Base-by-base conservation (phyloP, 2,888 invertebrate genomes). In the Rhingia campestris region DNA sequence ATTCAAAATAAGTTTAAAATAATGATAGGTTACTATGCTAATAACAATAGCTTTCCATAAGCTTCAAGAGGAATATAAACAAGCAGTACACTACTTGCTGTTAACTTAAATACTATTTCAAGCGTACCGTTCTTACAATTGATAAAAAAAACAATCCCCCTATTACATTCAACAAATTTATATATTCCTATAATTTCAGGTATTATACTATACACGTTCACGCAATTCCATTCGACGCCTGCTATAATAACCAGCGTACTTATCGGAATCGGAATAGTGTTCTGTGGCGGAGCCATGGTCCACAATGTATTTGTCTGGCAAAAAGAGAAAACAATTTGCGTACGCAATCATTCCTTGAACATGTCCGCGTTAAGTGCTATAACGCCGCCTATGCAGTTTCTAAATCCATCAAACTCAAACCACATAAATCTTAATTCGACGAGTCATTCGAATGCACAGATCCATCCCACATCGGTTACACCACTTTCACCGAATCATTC, bases 221-320 rank as follows among this genome's bases (percentile, higher is more conserved):
- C 97, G 89, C 97, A 97, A 89, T 97, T 97, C 92, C 96, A 97
- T 88, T 96, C 97, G 22, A 97, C 97, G 12, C 96, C 98, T 6
- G 97, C 98, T 30, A 96, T 98, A 87, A 95, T 97, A 69, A 97
- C 97, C 12, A 97, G 97, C 87, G 95, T 96, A 2, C 95, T 98
- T 89, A 96, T 98, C 85, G 97, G 97, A n/a, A 93, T 97, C 14
- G 97, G 97, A 2, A 96, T 98, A 81, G 94, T 98, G 49, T 97
- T 98, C 92, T 97, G 97, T 90, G 96, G 97, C 87, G 96, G 96
- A 88, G 97, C 97, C 30, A 96, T 98, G 95, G 96, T 98, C 14
- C 98, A 98, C 92, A 98, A 97, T 92, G 97, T 97, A 10, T 97
- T 97, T 91, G 95, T 97, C 59, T 98, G 98, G 98, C 97, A 97